Conservation (phyloP, 2,113 vertebrate genomes). For the Falcunculus frontatus region DNA sequence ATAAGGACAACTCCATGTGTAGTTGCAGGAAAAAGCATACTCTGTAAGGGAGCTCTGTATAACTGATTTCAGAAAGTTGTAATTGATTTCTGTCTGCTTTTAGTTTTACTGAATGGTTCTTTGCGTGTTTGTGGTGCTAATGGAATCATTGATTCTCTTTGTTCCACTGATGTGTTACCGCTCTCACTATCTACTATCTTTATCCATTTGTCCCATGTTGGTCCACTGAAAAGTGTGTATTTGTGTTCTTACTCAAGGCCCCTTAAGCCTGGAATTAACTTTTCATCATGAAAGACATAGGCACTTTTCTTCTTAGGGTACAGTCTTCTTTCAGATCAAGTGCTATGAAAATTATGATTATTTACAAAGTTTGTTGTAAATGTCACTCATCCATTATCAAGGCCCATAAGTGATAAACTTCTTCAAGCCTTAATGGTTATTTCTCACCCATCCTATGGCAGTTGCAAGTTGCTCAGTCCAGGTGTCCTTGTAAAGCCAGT, state of each 20-base stretch:
- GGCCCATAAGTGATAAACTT: neutral
- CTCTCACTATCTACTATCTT: neutral
- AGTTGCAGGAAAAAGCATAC: neutral
- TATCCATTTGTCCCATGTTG: neutral
- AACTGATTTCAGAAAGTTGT: neutral
- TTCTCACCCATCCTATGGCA: neutral
- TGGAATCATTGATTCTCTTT: neutral
- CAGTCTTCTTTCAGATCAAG: neutral
- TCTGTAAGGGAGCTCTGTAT: neutral
- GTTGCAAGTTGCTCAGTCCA: neutral
- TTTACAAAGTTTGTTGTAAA: neutral
- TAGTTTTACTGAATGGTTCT: neutral
- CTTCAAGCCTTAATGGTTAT: neutral
- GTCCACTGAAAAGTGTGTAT: neutral
- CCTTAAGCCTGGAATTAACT: neutral
- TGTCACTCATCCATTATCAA: neutral
- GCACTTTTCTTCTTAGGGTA: neutral
- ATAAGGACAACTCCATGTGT: neutral
- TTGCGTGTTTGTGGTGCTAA: neutral
- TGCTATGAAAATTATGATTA: neutral
- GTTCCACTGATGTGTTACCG: fast-evolving
- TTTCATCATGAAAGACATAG: neutral
- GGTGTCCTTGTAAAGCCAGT: neutral
- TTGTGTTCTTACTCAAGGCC: neutral
- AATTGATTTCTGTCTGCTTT: neutral